Evolutionary conservation across 1,140 invertebrate species (phyloP).

Genomic region (Ceratoteleas bidentatus): DNA sequence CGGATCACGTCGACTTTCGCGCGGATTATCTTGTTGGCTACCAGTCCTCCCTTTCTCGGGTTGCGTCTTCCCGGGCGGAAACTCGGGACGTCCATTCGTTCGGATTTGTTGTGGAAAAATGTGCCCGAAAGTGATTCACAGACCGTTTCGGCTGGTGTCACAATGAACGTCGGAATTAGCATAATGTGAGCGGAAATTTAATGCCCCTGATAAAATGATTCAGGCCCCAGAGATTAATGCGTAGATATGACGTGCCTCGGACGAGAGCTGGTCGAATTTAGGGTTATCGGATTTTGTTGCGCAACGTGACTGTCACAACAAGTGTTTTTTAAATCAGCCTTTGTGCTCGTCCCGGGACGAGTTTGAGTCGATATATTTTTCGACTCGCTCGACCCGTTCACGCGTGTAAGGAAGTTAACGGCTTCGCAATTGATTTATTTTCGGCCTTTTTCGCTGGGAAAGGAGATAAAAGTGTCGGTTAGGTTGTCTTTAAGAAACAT

Average conservation of each 20-base stretch:
- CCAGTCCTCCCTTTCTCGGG: constrained; percentile 46
- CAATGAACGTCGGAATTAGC: constrained; percentile 37
- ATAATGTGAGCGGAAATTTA: constrained; percentile 47
- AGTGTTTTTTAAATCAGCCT: constrained; percentile 25
- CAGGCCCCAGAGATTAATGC: constrained; percentile 34
- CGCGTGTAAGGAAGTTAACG: too few relatives aligned
- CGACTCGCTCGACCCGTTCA: background rate
- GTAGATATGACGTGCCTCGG: constrained; percentile 14
- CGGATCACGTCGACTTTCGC: constrained; percentile 68
- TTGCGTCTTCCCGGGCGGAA: constrained; percentile 49
- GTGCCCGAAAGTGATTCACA: constrained; percentile 17
- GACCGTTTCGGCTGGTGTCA: constrained; percentile 29
- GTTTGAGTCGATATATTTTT: background rate
- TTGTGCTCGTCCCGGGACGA: background rate
- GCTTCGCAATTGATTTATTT: too few relatives aligned
- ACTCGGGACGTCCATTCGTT: constrained; percentile 5
- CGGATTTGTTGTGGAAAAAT: background rate
- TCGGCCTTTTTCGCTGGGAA: too few relatives aligned
- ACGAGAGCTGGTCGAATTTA: constrained; percentile 29
- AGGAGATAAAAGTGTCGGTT: too few relatives aligned
- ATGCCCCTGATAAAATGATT: constrained; percentile 49
- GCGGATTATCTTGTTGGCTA: constrained; percentile 68
- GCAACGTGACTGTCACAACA: constrained; percentile 40
- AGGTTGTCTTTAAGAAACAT: too few relatives aligned
- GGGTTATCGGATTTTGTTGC: constrained; percentile 41